Percentiles rank a stretch among this genome's conserved stretches.
Evolutionary conservation across 2,888 invertebrate genomes (phyloP).

Genomic region (Ellobium chinense): DNA sequence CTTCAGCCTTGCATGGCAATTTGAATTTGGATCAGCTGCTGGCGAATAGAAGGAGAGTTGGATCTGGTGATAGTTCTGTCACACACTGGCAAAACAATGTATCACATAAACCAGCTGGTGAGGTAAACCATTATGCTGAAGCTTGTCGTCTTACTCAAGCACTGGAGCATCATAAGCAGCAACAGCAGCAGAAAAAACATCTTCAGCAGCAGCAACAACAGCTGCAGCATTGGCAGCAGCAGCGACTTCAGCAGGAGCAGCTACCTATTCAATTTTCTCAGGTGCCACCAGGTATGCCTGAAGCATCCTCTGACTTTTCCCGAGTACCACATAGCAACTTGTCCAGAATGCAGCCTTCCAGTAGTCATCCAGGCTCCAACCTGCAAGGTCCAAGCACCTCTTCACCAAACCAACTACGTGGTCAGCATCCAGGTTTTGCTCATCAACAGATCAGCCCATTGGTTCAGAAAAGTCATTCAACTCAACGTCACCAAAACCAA

Average conservation of each 20-base stretch:
- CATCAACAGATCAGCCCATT: too few relatives aligned
- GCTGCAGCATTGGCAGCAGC: background rate
- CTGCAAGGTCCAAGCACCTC: too few relatives aligned
- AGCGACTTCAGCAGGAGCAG: background rate
- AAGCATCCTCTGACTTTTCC: background rate
- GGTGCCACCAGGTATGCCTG: background rate
- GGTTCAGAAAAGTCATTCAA: too few relatives aligned
- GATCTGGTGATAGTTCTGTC: too few relatives aligned
- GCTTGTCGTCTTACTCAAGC: too few relatives aligned
- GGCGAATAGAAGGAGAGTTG: background rate
- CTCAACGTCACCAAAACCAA: too few relatives aligned
- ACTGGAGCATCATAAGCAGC: conserved; percentile 6
- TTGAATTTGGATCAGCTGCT: background rate
- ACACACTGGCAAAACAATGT: too few relatives aligned
- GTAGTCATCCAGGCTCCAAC: background rate
- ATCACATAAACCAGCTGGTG: too few relatives aligned
- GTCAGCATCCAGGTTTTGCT: too few relatives aligned
- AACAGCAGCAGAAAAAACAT: background rate
- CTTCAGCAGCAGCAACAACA: background rate
- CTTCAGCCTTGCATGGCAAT: background rate
- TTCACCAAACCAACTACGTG: too few relatives aligned
- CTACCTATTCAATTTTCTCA: background rate
- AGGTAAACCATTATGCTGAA: too few relatives aligned
- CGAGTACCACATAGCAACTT: background rate
- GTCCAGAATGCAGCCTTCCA: background rate